A percentile compares a stretch with the other conserved stretches of the same genome.
Evolutionary conservation across 2,888 invertebrate species (phyloP).

Genomic region (Tipula confusa): DNA sequence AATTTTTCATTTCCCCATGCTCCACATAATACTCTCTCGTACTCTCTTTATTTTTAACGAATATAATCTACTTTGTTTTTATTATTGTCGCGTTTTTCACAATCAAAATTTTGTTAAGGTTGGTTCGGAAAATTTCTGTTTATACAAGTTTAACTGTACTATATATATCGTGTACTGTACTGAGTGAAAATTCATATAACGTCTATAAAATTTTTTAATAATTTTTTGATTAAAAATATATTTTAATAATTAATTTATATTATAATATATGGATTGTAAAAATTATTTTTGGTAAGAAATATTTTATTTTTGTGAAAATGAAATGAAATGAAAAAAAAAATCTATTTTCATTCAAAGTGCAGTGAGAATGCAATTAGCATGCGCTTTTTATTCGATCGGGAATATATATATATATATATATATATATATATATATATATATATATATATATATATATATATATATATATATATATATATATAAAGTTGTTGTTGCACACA

Average conservation of each 20-base stretch:
- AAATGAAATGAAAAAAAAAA: slow-evolving; percentile 26
- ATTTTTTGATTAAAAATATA: background rate
- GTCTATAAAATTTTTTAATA: background rate
- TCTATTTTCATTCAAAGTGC: slow-evolving; percentile 20
- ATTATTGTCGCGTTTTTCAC: slow-evolving; percentile 28
- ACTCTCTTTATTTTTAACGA: background rate
- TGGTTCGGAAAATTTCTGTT: background rate
- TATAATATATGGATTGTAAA: background rate
- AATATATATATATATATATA: too few relatives aligned
- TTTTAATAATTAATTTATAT: background rate
- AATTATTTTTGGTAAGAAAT: background rate
- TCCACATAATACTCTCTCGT: background rate
- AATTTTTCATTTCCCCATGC: background rate
- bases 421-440: too few relatives aligned
- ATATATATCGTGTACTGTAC: too few relatives aligned
- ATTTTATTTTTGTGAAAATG: background rate
- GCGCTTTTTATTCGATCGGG: slow-evolving; percentile 30
- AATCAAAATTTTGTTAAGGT: slow-evolving; percentile 26
- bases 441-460: too few relatives aligned
- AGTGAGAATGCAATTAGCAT: slow-evolving; percentile 26
- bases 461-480: too few relatives aligned
- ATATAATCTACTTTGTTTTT: background rate
- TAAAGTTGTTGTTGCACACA: background rate
- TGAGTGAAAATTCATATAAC: background rate
- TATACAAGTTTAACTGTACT: too few relatives aligned